Percentiles rank a stretch among this genome's conserved stretches.
Evolutionary conservation across 2,888 invertebrate species (phyloP).

Genomic region (Autographa gamma): DNA sequence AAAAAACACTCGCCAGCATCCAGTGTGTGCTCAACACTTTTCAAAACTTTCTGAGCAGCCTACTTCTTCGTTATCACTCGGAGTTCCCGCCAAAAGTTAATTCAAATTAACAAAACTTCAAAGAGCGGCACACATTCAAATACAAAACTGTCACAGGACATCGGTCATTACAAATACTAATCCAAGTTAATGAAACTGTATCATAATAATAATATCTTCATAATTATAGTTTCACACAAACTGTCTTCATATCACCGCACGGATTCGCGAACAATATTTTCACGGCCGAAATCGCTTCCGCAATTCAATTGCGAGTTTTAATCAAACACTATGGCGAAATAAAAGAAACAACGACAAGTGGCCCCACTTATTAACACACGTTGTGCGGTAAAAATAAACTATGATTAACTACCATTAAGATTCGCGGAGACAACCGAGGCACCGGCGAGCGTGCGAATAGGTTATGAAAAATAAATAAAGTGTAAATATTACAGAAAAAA

Average conservation of each 20-base stretch:
- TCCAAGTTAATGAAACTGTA: constrained; percentile 65
- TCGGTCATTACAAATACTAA: constrained; percentile 50
- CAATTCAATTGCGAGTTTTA: constrained; percentile 76
- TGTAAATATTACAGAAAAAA: constrained; percentile 65
- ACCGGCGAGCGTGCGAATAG: constrained; percentile 77
- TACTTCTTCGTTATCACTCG: constrained; percentile 76
- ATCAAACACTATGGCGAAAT: constrained; percentile 81
- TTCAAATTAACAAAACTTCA: constrained; percentile 68
- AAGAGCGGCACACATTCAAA: constrained; percentile 58
- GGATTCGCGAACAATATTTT: constrained; percentile 72
- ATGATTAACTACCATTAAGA: constrained; percentile 88
- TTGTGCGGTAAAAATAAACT: constrained; percentile 88
- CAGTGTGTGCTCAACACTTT: constrained; percentile 85
- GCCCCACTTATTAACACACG: constrained; percentile 87
- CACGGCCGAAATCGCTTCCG: constrained; percentile 78
- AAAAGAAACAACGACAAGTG: constrained; percentile 80
- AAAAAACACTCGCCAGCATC: constrained; percentile 87
- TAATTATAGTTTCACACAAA: constrained; percentile 69
- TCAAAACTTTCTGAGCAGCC: constrained; percentile 85
- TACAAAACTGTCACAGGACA: constrained; percentile 59
- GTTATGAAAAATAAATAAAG: constrained; percentile 75
- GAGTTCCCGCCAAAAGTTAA: constrained; percentile 77
- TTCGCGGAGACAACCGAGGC: constrained; percentile 85
- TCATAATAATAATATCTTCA: constrained; percentile 68
- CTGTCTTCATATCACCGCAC: constrained; percentile 66